Evolutionary conservation across 2,113 vertebrate genomes (phyloP).

Genomic region (zebrafish (Danio rerio)): DNA sequence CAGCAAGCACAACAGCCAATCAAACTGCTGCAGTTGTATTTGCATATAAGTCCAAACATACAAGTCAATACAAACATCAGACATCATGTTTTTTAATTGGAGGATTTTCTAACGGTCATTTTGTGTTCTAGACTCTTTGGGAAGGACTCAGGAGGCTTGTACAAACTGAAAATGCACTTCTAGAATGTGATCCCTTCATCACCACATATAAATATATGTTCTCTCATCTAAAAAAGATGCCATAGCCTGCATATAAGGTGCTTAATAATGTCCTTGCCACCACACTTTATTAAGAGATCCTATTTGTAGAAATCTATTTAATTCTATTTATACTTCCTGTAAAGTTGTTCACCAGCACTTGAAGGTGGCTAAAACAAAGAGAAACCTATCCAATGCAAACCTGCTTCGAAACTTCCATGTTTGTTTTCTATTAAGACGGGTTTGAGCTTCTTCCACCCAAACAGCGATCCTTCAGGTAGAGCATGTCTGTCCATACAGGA

Average conservation of each 20-base stretch:
- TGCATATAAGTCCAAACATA: too few relatives aligned
- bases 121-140: constrained; percentile 86
- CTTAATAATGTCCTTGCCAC: background rate
- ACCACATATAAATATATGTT: constrained; percentile 96
- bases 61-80: too few relatives aligned
- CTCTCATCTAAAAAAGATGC: background rate
- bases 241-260: background rate
- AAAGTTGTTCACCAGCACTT: too few relatives aligned
- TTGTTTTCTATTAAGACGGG: constrained; percentile 80
- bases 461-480: constrained; percentile 94
- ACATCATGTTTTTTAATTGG: background rate
- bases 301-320: background rate
- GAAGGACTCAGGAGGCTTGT: too few relatives aligned
- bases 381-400: background rate
- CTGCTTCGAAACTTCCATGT: background rate
- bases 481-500: constrained; percentile 98
- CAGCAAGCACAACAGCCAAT: too few relatives aligned
- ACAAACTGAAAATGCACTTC: constrained; percentile 96
- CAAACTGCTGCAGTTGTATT: too few relatives aligned
- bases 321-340: background rate
- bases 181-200: constrained; percentile 98
- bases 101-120: background rate
- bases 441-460: constrained; percentile 97
- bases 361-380: background rate
- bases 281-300: background rate